phyloP scores from a whole-genome alignment of 1,140 invertebrate species.

The Rhopalosiphum maidis region DNA sequence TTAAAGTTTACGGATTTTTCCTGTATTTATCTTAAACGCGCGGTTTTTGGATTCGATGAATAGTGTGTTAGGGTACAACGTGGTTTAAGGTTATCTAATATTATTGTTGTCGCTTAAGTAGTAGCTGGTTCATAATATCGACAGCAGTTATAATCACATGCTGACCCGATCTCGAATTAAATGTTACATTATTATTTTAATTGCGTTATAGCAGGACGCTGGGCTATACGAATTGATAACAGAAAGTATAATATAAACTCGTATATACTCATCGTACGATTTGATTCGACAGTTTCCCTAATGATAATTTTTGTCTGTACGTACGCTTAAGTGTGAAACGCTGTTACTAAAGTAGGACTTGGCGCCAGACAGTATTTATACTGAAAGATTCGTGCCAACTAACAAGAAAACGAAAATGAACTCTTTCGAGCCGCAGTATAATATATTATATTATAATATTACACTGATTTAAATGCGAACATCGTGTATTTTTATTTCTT shows the following conservation, averaged over 20 bases:
- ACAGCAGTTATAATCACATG: not conserved
- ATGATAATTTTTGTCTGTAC: not conserved
- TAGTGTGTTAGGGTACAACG: not conserved
- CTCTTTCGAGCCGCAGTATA: not conserved
- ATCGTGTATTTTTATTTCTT: not conserved
- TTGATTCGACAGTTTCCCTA: not conserved
- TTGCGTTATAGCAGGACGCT: not conserved
- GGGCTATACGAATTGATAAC: not conserved
- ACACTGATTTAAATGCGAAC: not conserved
- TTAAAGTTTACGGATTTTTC: too few species aligned
- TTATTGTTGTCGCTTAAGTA: not conserved
- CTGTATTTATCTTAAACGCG: too few species aligned
- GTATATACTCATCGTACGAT: not conserved
- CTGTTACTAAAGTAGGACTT: not conserved
- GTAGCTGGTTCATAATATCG: not conserved
- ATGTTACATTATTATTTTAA: not conserved
- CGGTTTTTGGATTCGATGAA: too few species aligned
- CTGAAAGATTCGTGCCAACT: not conserved
- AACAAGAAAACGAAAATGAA: not conserved
- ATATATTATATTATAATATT: not conserved
- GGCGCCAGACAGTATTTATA: constrained; percentile 35
- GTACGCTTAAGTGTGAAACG: not conserved
- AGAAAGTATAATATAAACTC: not conserved
- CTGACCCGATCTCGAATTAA: not conserved
- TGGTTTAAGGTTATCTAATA: not conserved